Base-by-base conservation (phyloP, 2,797 vertebrate genomes). In the Huso huso region DNA sequence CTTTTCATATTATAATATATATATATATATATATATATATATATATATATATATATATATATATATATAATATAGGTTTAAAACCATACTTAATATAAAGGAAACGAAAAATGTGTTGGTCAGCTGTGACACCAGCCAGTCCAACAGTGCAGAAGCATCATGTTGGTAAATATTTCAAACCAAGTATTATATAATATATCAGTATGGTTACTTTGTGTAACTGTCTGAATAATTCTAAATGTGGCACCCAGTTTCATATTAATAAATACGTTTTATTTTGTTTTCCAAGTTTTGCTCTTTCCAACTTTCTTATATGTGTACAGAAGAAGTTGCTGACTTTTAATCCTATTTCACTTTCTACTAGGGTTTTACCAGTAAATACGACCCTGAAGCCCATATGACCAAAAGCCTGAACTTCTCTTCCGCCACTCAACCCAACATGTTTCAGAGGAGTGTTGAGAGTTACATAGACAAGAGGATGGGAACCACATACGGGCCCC, bases 381-480 rank as follows among this genome's bases (percentile, higher is more conserved):
- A 90, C 18, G 82, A 92, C 75, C 85, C 88, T 0, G 90, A 93
- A 74, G 73, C 73, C 66, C 85, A 93, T 66, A 65, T 89, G 74
- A 88, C 84, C 69, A 93, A 93, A 79, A 73, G 82, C 5, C 48
- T 93, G 51, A 93, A 89, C 78, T 93, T 92, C 80, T 93, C 91
- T 3, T 93, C 91, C 8, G 91, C 91, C 66, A 93, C 92, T 10
- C 76, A 84, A 51, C 91, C 91, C 52, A 79, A 72, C 74, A 89
- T 87, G 86, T 88, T 89, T 75, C 89, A 90, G 78, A 83, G 75
- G 49, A 90, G 80, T 23, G 76, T 94, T 18, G 92, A 94, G 82
- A 91, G 90, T 76, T 93, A 92, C 70, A 79, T 92, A 62, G 89
- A 92, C 67, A 94, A 93, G 71, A 85, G 92, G 23, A 83, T 94